These are phyloP conservation scores for Pogoniulus pusillus DNA, from an alignment of 2,797 vertebrate genomes.

Conservation along the genomic window DNA sequence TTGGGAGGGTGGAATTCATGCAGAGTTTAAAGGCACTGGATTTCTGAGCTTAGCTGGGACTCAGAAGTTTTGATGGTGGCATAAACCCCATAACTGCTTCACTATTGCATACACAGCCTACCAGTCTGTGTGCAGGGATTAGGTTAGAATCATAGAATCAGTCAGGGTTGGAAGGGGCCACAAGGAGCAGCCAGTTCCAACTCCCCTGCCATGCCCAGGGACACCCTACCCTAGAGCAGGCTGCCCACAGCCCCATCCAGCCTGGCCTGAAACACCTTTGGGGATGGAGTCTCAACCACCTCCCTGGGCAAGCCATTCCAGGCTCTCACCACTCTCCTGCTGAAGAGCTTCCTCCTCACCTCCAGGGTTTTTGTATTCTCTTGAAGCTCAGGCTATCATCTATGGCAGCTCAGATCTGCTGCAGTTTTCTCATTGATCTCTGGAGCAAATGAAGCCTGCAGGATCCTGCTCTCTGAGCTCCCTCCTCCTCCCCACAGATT, in stretches of 20 bases:
- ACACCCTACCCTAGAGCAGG: no score
- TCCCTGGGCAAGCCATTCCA: no score
- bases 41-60: neutral
- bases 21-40: neutral
- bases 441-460: neutral
- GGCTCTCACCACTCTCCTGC: no score
- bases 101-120: neutral
- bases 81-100: neutral
- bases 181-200: no score
- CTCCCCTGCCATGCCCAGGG: no score
- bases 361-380: neutral
- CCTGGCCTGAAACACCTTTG: no score
- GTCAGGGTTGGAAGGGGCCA: no score
- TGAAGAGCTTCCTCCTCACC: no score
- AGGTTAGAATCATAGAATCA: no score
- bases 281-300: no score
- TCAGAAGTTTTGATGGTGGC: neutral
- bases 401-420: neutral
- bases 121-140: neutral
- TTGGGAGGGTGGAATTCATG: rapidly evolving
- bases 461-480: neutral
- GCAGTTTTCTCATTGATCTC: neutral
- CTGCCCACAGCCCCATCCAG: no score
- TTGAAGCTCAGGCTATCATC: neutral
- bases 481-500: neutral